Base-by-base conservation (phyloP, 2,888 invertebrate genomes). In the Lasioglossum leucozonium region DNA sequence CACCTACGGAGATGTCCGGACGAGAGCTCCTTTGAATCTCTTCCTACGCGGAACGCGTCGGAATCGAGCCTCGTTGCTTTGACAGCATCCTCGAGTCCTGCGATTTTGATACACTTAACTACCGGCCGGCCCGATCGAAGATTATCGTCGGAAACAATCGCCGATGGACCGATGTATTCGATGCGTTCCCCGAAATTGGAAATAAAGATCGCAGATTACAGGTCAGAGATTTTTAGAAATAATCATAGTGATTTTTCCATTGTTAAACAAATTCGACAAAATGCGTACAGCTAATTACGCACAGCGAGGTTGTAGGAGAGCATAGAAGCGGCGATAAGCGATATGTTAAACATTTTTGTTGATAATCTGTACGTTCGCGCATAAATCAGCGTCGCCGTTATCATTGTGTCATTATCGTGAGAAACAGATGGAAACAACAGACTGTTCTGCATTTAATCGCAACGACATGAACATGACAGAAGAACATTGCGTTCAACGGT, bases 1-100 rank as follows among this genome's bases (percentile, higher is more conserved):
- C 90, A 76, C 80, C 62, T 81, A 75, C 81, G 42, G 67, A 83
- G 79, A 79, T 47, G 76, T 79, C 73, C 44, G 34, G 37, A 40
- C 74, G 37, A 72, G 37, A 51, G 78, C 65, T 77, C 37, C 83
- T 77, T 79, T 71, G 77, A 80, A 86, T 86, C 87, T 80, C 72
- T 73, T 4, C 34, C 77, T 42, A 75, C 69, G 71, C 22, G 40
- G 55, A 72, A 78, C 67, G 76, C 74, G 62, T 71, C 51, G 71
- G 77, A 58, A 82, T 51, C 72, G 69, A 72, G 55, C 18, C 71
- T 47, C n/a, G 69, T 65, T 22, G 82, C 86, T 86, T 86, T 87
- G 77, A 87, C 87, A 80, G 79, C 74, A 62, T 80, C 67, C 65
- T 51, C n/a, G 74, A 78, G 78, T 80, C 51, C 13, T 16, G n/a